These are phyloP conservation scores for Epinotia brunnichana DNA, from an alignment of 2,888 invertebrate species.

Conservation along the genomic window DNA sequence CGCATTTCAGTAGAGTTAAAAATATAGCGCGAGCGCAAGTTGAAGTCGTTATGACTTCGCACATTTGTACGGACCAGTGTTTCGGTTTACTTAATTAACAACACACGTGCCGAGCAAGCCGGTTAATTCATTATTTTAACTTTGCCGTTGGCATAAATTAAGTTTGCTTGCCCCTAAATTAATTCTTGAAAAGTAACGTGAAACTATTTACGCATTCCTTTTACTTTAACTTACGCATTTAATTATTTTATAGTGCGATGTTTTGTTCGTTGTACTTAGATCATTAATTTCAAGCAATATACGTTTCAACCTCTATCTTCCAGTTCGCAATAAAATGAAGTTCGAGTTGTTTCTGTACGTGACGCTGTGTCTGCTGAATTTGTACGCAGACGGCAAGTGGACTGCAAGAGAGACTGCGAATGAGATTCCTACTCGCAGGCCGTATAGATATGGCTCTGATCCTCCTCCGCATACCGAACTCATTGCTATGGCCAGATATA, in stretches of 20 bases:
- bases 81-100: constrained; percentile 23
- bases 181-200: constrained; percentile 32
- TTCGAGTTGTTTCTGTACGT: constrained; percentile 48
- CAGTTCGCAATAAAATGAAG: constrained; percentile 54
- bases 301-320: constrained; percentile 10
- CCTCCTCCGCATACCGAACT: constrained; percentile 86
- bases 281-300: background rate
- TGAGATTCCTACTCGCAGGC: constrained; percentile 54
- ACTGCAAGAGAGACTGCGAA: constrained; percentile 55
- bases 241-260: background rate
- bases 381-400: constrained; percentile 55
- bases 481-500: constrained; percentile 88
- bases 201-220: background rate
- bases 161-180: background rate
- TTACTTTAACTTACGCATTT: background rate
- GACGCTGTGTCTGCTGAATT: constrained; percentile 50
- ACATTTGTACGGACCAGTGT: constrained; percentile 46
- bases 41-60: constrained; percentile 47
- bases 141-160: background rate
- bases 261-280: background rate
- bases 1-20: constrained; percentile 48
- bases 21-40: constrained; percentile 40
- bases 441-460: constrained; percentile 50
- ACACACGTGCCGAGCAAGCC: constrained; percentile 21
- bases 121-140: constrained; percentile 27